Conservation (phyloP, 2,113 vertebrate genomes). For the Chaetodon trifascialis region DNA sequence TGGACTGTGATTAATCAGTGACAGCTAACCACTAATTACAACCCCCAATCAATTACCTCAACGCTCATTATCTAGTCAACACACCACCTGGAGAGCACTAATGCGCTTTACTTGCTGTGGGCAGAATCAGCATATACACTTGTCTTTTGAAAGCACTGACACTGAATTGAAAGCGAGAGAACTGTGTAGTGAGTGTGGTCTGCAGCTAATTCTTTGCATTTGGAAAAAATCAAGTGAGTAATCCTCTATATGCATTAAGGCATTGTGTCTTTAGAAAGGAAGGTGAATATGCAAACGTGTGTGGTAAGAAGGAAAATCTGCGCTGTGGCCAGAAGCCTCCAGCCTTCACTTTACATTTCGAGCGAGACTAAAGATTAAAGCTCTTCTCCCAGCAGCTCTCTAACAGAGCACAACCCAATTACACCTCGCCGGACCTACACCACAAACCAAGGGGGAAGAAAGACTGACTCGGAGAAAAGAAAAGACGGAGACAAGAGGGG, state of each 20-base stretch:
- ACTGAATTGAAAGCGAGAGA: slow-evolving; percentile 24
- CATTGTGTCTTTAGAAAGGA: slow-evolving; percentile 32
- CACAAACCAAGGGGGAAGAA: slow-evolving; percentile 35
- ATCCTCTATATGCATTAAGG: slow-evolving; percentile 32
- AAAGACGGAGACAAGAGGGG: slow-evolving; percentile 27
- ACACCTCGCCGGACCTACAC: slow-evolving; percentile 71
- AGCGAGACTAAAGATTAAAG: slow-evolving; percentile 84
- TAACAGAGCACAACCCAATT: slow-evolving; percentile 76
- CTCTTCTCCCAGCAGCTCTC: slow-evolving; percentile 65
- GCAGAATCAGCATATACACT: slow-evolving; percentile 58
- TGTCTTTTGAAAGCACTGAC: slow-evolving; percentile 39
- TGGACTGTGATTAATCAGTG: slow-evolving; percentile 81
- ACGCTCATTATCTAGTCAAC: slow-evolving; percentile 78
- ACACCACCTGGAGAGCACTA: slow-evolving; percentile 79
- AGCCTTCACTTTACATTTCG: slow-evolving; percentile 76
- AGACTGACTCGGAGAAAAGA: slow-evolving; percentile 31
- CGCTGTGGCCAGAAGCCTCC: slow-evolving; percentile 61
- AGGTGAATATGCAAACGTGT: slow-evolving; percentile 39
- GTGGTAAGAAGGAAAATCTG: slow-evolving; percentile 42
- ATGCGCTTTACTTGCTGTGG: slow-evolving; percentile 67
- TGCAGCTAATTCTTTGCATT: slow-evolving; percentile 8
- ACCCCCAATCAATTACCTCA: slow-evolving; percentile 80
- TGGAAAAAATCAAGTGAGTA: slow-evolving; percentile 21
- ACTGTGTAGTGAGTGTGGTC: slow-evolving; percentile 6
- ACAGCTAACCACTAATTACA: slow-evolving; percentile 83